Evolutionary conservation across 2,797 vertebrate species (phyloP), one percentile per base, ranked within the genome.

Genomic region (Halcyon badia): DNA sequence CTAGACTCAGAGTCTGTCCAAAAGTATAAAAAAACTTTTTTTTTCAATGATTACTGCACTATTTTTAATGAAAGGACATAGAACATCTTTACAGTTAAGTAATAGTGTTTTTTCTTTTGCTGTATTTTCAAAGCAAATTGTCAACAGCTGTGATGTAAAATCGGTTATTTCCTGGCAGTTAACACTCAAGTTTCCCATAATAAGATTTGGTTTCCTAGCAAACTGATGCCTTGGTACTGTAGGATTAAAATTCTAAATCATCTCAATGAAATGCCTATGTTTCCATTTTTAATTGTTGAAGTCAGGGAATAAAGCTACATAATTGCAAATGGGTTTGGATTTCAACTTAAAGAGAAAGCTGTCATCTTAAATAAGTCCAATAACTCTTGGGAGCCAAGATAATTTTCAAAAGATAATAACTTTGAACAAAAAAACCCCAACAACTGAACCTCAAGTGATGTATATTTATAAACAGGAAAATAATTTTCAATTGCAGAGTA

Each of bases 381-480:
- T 78, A 85, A 70, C 75, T 95, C 85, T 64, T 83, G 66, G 72
- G 85, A 97, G 92, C 94, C 93, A 92, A 93, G 80, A 86, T 91
- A 81, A 94, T 96, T 97, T 97, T 97, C 88, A 90, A 96, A 98
- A 95, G 94, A 97, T 88, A 91, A 79, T 95, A 96, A 95, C 77
- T 96, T 90, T 73, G 49, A 35, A 82, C 88, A 92, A 93, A 64
- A 90, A 61, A 76, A 2, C 2, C 25, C 64, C 73, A 72, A 83
- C 48, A 88, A 89, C 41, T 56, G 80, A 94, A 41, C 58, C 65
- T 90, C 80, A 90, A 89, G 65, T 94, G 79, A 51, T 91, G 46
- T 84, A 65, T 94, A 95, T 62, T 72, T 97, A 98, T 97, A 98
- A 98, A 98, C 93, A 98, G 98, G 98, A 98, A 98, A 96, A 62